A percentile compares a stretch with the other conserved stretches of the same genome.
Conservation (phyloP, 2,797 vertebrate genomes). For the Balearica regulorum region DNA sequence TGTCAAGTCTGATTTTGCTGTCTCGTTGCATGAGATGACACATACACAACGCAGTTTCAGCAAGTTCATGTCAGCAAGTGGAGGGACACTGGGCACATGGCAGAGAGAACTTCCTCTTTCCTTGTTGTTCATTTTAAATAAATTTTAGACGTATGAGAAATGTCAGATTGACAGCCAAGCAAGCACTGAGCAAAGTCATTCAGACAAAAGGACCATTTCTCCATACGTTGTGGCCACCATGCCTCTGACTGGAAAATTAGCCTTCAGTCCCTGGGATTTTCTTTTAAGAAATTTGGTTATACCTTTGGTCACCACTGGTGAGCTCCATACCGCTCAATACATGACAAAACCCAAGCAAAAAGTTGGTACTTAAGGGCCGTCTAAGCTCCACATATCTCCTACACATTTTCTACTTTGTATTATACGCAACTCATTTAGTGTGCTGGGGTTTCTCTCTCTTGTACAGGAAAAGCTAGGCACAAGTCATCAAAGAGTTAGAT, state of each 20-base stretch:
- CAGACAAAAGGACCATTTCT: not conserved
- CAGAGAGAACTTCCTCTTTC: not conserved
- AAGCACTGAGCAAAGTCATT: not conserved
- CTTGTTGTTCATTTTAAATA: not conserved
- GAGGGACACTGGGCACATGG: accelerated
- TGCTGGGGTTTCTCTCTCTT: not conserved
- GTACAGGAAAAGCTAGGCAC: not conserved
- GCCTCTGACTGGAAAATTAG: not conserved
- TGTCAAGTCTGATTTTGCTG: not conserved
- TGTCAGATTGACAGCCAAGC: not conserved
- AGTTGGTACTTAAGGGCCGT: not conserved
- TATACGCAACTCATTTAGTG: not conserved
- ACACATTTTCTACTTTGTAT: not conserved
- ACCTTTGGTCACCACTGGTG: not conserved
- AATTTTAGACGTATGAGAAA: not conserved
- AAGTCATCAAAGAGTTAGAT: not conserved
- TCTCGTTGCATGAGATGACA: not conserved
- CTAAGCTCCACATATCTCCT: not conserved
- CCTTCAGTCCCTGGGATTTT: not conserved
- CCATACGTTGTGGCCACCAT: accelerated
- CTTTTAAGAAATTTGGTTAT: not conserved
- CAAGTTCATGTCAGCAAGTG: not conserved
- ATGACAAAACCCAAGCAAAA: not conserved
- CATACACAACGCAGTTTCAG: not conserved
- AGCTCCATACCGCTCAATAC: not conserved